Base-by-base conservation (phyloP, 1,140 invertebrate genomes). In the Drosophila leontia region DNA sequence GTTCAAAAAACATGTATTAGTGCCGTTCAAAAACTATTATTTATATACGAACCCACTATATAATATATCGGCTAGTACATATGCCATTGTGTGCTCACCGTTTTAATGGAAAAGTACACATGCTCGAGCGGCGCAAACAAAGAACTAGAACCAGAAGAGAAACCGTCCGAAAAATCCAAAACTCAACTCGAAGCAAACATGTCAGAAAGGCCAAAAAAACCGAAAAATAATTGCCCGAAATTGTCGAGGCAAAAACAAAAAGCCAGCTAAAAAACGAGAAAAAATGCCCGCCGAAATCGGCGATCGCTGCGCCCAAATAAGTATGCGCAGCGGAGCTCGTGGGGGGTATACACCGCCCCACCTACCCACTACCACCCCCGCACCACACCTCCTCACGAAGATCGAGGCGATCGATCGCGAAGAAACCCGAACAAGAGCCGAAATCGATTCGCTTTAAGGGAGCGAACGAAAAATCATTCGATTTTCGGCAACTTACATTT, bases 151-250 rank as follows among this genome's bases (percentile, higher is more conserved):
- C 37, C 51, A 63, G 50, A 56, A 80, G 53, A 60, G 62, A 79
- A 56, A 26, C 53, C 39, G 37, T 26, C 51, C 15, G 41, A 56
- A 70, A 50, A 64, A 71, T 57, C 57, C 51, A 56, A 82, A 62
- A 69, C 41, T 70, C 45, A 62, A 60, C 53, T 44, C 59, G 32
- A 29, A 51, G 60, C 61, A 63, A 79, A 86, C 61, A 79, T 82
- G 64, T 75, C 75, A 80, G 51, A 60, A 67, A 65, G 48, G 50
- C 57, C 50, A 9, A 17, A 44, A 65, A 41, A 55, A 62, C 58
- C 35, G 57, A 80, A 71, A 56, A 78, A 79, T 82, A 75, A 84
- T 84, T 82, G 80, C 56, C 62, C 32, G 57, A 69, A 84, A 80
- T 69, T 70, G 51, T 78, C 67, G 76, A 47, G 63, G 48, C 45